These are phyloP conservation scores for Puntigrus tetrazona DNA, from an alignment of 2,113 vertebrate species.

Conservation along the genomic window DNA sequence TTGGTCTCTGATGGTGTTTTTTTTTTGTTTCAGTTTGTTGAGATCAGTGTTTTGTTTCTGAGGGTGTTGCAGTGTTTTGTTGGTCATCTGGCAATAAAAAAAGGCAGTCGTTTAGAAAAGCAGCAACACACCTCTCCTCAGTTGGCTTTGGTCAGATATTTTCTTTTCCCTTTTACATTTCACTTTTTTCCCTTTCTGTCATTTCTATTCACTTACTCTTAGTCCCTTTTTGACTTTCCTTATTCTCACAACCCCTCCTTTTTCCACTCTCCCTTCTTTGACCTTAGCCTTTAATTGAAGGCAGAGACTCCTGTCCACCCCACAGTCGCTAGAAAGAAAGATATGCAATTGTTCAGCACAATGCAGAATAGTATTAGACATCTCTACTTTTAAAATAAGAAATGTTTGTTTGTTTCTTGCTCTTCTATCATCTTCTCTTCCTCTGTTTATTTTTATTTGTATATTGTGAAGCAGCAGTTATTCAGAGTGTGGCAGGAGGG, in stretches of 20 bases:
- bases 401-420: neutral
- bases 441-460: constrained; percentile 24
- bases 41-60: neutral
- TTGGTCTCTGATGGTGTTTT: neutral
- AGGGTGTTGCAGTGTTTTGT: neutral
- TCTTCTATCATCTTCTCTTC: neutral
- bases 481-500: constrained; percentile 24
- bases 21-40: constrained; percentile 37
- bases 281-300: constrained; percentile 66
- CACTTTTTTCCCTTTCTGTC: constrained; percentile 45
- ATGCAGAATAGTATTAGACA: neutral
- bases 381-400: neutral
- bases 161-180: constrained; percentile 55
- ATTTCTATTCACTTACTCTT: too few species aligned
- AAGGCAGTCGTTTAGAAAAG: neutral
- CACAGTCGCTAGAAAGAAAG: constrained; percentile 59
- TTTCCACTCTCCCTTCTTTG: constrained; percentile 46
- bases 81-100: neutral
- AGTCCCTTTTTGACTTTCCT: neutral
- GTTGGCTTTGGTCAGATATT: constrained; percentile 24
- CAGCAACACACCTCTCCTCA: too few species aligned
- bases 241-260: neutral
- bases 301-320: constrained; percentile 56
- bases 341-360: neutral
- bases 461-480: neutral